Base-by-base conservation (phyloP, 2,888 invertebrate genomes). In the Rhagonycha fulva region DNA sequence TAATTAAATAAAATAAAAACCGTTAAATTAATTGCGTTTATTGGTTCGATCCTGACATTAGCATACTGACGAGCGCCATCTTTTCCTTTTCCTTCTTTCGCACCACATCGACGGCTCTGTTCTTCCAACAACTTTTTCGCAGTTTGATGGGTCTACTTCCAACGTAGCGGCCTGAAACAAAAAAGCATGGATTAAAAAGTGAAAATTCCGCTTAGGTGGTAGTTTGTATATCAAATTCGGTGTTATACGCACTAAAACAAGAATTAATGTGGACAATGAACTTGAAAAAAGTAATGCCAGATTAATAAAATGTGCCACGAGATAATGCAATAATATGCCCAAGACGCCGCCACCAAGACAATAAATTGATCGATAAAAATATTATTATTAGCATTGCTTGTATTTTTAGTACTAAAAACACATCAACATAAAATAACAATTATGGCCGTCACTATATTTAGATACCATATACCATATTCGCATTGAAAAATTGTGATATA, bases 81-180 rank as follows among this genome's bases (percentile, higher is more conserved):
- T 98, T 98, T 84, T 98, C 98, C 83, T 96, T 97, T 86, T 97
- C 97, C 87, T 99, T 99, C 89, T 97, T 98, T 80, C 96, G 92
- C 0, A 98, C 98, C 0, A 96, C 91, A 81, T 99, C 98, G 11
- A 98, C 90, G 84, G 97, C 96, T 77, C 99, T 91, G 82, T 95
- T 96, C 84, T 94, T 95, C 99, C 99, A 99, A 0, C 94, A 94
- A 85, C 98, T 98, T 89, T 99, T 99, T 23, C 99, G 90, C 74
- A 99, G 89, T 87, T 99, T 99, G 79, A 99, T 99, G 0, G 99
- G 99, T 61, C 99, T 92, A 85, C 98, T 99, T 76, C 99, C 99
- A 0, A 99, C 99, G 87, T 99, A 99, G 76, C 98, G 95, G 14
- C 99, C 97, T 96, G 87, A 66, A 91, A 89, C 70, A 81, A 76